phyloP scores from a whole-genome alignment of 2,888 invertebrate species.

The Sthenelais limicola region DNA sequence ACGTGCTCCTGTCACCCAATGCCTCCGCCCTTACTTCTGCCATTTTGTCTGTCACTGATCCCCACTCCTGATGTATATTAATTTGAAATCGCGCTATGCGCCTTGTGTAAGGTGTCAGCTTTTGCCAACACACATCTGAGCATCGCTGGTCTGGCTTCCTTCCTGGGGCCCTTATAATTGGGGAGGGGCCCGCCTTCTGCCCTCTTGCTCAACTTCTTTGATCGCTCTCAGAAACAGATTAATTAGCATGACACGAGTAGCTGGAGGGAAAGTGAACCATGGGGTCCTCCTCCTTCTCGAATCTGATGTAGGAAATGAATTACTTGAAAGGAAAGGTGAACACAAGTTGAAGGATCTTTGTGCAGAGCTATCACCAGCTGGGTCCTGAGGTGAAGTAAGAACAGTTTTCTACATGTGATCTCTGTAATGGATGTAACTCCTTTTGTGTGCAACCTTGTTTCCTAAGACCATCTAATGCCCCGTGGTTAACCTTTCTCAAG shows the following conservation, averaged over 20 bases:
- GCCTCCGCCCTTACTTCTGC: not conserved
- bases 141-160: constrained; percentile 7
- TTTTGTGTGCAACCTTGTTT: no score
- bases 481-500: no score
- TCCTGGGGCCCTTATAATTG: constrained; percentile 18
- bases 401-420: no score
- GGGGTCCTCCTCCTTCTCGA: constrained; percentile 17
- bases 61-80: constrained; percentile 1
- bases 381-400: no score
- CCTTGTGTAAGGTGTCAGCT: constrained; percentile 7
- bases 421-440: no score
- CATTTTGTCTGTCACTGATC: constrained; percentile 12
- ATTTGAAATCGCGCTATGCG: constrained; percentile 1
- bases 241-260: constrained; percentile 26
- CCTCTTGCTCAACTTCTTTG: constrained; percentile 21
- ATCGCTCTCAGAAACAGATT: constrained; percentile 27
- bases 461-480: no score
- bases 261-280: constrained; percentile 22
- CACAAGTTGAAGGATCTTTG: constrained; percentile 5
- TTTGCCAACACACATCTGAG: not conserved
- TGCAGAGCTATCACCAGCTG: constrained; percentile 9
- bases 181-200: constrained; percentile 26
- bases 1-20: not conserved
- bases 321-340: constrained; percentile 34
- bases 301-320: constrained; percentile 26